Evolutionary conservation across 2,888 invertebrate genomes (phyloP), one percentile per base, ranked within the genome.

Genomic region (Tachina lurida): DNA sequence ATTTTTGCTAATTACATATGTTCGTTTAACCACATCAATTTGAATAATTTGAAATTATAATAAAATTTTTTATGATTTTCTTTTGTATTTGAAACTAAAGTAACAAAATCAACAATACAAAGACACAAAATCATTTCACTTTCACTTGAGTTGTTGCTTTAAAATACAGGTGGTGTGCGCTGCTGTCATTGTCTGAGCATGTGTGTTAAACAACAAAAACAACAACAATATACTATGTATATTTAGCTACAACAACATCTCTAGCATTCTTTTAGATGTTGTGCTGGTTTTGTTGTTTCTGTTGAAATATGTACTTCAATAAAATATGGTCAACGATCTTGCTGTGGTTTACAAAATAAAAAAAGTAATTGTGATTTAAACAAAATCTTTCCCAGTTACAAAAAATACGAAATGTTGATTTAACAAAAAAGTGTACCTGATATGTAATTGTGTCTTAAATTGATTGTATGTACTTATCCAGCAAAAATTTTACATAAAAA

Each of bases 61-160:
- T 68, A 68, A 68, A 58, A 54, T 41, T 41, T 68, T n/a, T 22
- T 17, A 10, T 39, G 12, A 41, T 13, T 19, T 68, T n/a, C 49
- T 58, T 19, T 31, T 19, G 49, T 39, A 12, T 54, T 39, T 47
- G 4, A 67, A 67, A 49, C 7, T 31, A n/a, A 22, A 41, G 43
- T 10, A 71, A 63, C 67, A 49, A 49, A 22, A 60, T 31, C 13
- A 43, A 5, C 31, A 39, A 31, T 45, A n/a, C 9, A 68, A 67
- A 75, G 10, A 84, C 73, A 58, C 62, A 54, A 82, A 79, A 86
- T 77, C 76, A 83, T 80, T 80, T 76, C 79, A 86, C 86, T 83
- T 86, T 86, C 86, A 86, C 86, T 86, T 86, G 76, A 12, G 74
- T 81, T 13, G 17, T 13, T 19, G 31, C 43, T 19, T 47, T 22